These are phyloP conservation scores for Sebastes alutus DNA, from an alignment of 2,797 vertebrate species.

Conservation along the genomic window DNA sequence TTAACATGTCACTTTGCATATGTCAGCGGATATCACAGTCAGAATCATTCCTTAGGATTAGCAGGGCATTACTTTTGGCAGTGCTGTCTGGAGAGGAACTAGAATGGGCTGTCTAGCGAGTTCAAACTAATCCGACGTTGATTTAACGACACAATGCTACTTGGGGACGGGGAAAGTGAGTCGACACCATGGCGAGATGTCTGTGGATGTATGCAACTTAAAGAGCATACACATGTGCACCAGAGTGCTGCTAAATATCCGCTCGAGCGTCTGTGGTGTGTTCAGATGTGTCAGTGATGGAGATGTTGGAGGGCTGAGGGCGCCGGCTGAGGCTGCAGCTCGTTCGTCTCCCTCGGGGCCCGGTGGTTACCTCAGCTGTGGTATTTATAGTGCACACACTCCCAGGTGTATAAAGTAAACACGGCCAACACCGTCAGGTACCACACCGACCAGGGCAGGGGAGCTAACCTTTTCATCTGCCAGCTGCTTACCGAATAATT, in stretches of 20 bases:
- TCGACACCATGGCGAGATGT: neutral
- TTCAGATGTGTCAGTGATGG: conserved; percentile 17
- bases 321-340: conserved; percentile 14
- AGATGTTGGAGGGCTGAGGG: conserved; percentile 11
- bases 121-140: conserved; percentile 40
- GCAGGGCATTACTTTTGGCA: neutral
- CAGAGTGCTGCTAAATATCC: neutral
- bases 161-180: neutral
- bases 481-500: conserved; percentile 50
- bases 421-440: conserved; percentile 43
- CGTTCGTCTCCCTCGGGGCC: neutral
- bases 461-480: conserved; percentile 42
- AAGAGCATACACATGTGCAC: neutral
- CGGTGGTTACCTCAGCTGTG: conserved; percentile 40
- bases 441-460: conserved; percentile 1
- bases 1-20: neutral
- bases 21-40: neutral
- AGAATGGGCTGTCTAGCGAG: neutral
- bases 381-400: conserved; percentile 70
- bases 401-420: conserved; percentile 69
- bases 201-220: neutral
- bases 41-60: conserved; percentile 1
- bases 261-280: neutral
- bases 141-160: conserved; percentile 38
- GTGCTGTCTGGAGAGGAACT: conserved; percentile 3